Evolutionary conservation across 1,140 invertebrate genomes (phyloP), one percentile per base, ranked within the genome.

Genomic region (Tenebrio molitor): DNA sequence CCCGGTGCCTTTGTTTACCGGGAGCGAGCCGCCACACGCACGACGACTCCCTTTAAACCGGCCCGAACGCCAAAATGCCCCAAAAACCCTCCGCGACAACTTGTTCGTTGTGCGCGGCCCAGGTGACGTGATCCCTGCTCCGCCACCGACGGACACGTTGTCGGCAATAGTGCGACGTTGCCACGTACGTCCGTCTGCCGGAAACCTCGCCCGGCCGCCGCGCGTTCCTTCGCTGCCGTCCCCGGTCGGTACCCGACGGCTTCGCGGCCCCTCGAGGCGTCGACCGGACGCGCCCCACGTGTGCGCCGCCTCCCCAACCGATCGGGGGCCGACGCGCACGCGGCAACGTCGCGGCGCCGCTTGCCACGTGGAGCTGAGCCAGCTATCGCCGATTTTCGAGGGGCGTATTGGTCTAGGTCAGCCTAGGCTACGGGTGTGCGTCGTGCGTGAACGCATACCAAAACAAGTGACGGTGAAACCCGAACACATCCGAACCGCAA

Each of bases 331-430:
- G n/a, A n/a, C n/a, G 36, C 36, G 36, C 10, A 50, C 23, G 23
- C 29, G 50, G 50, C 50, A 58, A 58, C 50, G 50, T 29, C 23
- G 50, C 50, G 23, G 21, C 50, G 23, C 23, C 50, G 50, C 21
- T 29, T 58, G 50, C 50, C 50, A 58, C 50, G 50, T 58, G 50
- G 50, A 58, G 44, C 44, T n/a, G n/a, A 50, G 50, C 50, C 21
- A 58, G 50, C 50, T 58, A 21, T 58, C n/a, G 50, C 3, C 21
- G 44, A 50, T 50, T 58, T 58, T 58, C 29, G 15, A 58, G 50
- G 50, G 50, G 50, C 50, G 50, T 58, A 58, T 58, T 58, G 50
- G 50, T 58, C 50, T 58, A 58, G 50, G 50, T 58, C 50, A 58
- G 50, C 50, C 50, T 58, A 58, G 50, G 50, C 50, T 29, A 50